A percentile compares a stretch with the other conserved stretches of the same genome.
phyloP scores from a whole-genome alignment of 2,797 vertebrate genomes.

The Sparidentex hasta region DNA sequence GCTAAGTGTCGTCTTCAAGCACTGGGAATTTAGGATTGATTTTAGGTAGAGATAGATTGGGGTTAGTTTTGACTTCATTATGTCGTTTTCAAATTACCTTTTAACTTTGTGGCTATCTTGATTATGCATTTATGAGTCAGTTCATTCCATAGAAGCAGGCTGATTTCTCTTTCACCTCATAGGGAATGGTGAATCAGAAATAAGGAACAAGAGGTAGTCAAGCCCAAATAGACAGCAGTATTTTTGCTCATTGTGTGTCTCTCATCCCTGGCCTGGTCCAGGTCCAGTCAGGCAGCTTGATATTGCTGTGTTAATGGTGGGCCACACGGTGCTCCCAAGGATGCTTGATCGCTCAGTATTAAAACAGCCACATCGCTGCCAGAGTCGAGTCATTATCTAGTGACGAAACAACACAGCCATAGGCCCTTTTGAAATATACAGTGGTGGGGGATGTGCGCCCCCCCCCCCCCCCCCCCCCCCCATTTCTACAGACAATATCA shows the following conservation, averaged over 20 bases:
- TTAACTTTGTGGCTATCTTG: background rate
- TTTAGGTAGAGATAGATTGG: background rate
- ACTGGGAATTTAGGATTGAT: no score
- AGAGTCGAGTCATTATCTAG: constrained; percentile 3
- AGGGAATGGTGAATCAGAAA: background rate
- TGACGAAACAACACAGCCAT: constrained; percentile 9
- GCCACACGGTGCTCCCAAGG: constrained; percentile 48
- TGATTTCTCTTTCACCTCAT: constrained; percentile 18
- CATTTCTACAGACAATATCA: background rate
- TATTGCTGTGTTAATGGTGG: constrained; percentile 69
- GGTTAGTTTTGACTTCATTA: background rate
- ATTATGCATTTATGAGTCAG: background rate
- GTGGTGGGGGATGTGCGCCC: constrained; percentile 17
- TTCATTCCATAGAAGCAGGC: background rate
- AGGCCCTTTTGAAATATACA: constrained; percentile 10
- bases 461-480: no score
- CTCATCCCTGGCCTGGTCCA: constrained; percentile 57
- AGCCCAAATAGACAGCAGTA: constrained; percentile 9
- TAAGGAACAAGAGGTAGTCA: background rate
- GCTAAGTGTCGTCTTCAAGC: background rate
- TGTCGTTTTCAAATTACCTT: background rate
- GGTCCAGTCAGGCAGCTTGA: constrained; percentile 70
- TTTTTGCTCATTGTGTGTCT: constrained; percentile 57
- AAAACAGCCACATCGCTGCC: constrained; percentile 27
- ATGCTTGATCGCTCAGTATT: constrained; percentile 29